Base-by-base conservation (phyloP, 1,140 invertebrate genomes). In the Drosophila hydei region DNA sequence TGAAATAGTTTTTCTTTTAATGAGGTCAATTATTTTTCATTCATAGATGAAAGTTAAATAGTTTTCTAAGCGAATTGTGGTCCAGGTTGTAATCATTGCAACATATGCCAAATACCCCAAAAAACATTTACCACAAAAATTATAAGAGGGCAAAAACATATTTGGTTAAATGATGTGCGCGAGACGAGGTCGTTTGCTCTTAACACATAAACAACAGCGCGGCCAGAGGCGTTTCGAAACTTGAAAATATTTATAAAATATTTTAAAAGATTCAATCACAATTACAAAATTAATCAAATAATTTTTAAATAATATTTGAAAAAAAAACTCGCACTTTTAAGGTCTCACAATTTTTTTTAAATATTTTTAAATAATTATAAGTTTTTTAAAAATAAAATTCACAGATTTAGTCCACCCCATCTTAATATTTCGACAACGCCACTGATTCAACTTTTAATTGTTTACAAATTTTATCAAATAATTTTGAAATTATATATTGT, bases 401-500 rank as follows among this genome's bases (percentile, higher is more conserved):
- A 33, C 30, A 11, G 9, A 11, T 12, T 11, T 7, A 30, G 11
- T 3, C 60, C 71, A 40, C 14, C 3, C 14, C 7, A 18, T 45
- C 52, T 12, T 14, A 40, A 50, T 42, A 7, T n/a, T n/a, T 59
- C 38, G 19, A 25, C 36, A 0, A 54, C 38, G 55, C 55, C 79
- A n/a, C 79, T 80, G 73, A 2, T 9, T 11, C 3, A 1, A 3
- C 3, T 51, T 23, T 60, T 45, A 64, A 71, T 48, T 83, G 79
- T 83, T 78, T 78, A 83, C 54, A 58, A 67, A 64, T 56, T 40
- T 43, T 64, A 42, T 43, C 21, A 62, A 51, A 72, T 77, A 69
- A 58, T 45, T 59, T 67, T 76, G 64, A 64, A 76, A 75, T 87
- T 77, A 75, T 74, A 42, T 27, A 18, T 45, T 72, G 48, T 65